phyloP scores from a whole-genome alignment of 2,797 vertebrate genomes.

The Sebastes vulpes region DNA sequence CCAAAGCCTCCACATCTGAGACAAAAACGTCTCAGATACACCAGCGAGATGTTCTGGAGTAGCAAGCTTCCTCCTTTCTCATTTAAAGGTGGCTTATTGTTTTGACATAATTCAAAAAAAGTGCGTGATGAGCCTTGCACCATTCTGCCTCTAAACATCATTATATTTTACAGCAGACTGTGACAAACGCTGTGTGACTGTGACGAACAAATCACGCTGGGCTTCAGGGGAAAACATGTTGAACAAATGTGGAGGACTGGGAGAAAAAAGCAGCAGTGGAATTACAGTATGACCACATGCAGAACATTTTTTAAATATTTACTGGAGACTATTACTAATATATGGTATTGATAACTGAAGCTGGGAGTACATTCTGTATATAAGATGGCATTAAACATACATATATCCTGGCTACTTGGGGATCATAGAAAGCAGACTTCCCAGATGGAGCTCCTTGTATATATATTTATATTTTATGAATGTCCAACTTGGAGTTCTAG shows the following conservation, averaged over 20 bases:
- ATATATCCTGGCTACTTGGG: not conserved
- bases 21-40: not conserved
- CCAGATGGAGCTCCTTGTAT: not conserved
- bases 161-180: constrained; percentile 53
- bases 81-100: constrained; percentile 11
- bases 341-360: not conserved
- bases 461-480: not conserved
- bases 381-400: not conserved
- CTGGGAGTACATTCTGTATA: not conserved
- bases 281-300: constrained; percentile 1
- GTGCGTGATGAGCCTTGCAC: constrained; percentile 20
- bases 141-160: constrained; percentile 39
- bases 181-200: constrained; percentile 46
- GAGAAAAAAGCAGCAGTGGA: not conserved
- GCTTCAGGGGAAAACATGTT: constrained; percentile 44
- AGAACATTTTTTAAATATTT: constrained; percentile 13
- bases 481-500: not conserved
- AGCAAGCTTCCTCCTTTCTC: not conserved
- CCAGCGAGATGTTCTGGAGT: not conserved
- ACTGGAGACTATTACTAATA: not conserved
- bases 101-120: not conserved
- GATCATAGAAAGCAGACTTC: not conserved
- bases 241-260: constrained; percentile 37
- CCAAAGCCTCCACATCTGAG: not conserved
- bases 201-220: constrained; percentile 50